Base-by-base conservation (phyloP, 2,888 invertebrate genomes). In the Apotomis betuletana region DNA sequence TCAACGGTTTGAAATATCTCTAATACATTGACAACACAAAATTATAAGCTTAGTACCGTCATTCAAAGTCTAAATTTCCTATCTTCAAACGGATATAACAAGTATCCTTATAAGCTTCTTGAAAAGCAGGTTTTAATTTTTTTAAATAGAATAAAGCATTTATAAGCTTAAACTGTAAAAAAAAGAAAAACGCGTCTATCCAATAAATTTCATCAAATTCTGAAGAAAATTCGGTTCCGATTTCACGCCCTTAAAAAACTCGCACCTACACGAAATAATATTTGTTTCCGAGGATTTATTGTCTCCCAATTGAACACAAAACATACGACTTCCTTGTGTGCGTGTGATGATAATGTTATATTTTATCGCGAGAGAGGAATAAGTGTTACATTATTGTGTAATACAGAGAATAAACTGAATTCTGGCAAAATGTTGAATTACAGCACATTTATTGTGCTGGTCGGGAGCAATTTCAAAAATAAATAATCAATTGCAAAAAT, bases 201-300 rank as follows among this genome's bases (percentile, higher is more conserved):
- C 55, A 27, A 13, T 60, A 49, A 67, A 71, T 62, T 67, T n/a
- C 67, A 71, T 71, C 71, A 59, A 64, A 41, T 61, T 61, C 51
- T 55, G 71, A 67, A 61, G 61, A 55, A 67, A 61, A 70, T 51
- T 71, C 71, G 67, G 71, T 71, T 71, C 57, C 67, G 57, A 67
- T 71, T 71, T 71, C 71, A 71, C 61, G 61, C 71, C 71, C 71
- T 71, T 71, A 71, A 71, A 70, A 71, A 71, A 71, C 67, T 71
- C 71, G 61, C 67, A 55, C 70, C 70, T 61, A 61, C 65, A 61
- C 41, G 71, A 71, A 71, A 71, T 71, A 71, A 67, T 71, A 71
- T 71, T 71, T 70, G 65, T 67, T 67, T 10, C 59, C 41, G 67
- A 44, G 71, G 67, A 71, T 71, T 71, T 71, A 71, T 71, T 67